Evolutionary conservation across 1,140 invertebrate species (phyloP), one percentile per base, ranked within the genome.

Genomic region (Drosophila bocqueti): DNA sequence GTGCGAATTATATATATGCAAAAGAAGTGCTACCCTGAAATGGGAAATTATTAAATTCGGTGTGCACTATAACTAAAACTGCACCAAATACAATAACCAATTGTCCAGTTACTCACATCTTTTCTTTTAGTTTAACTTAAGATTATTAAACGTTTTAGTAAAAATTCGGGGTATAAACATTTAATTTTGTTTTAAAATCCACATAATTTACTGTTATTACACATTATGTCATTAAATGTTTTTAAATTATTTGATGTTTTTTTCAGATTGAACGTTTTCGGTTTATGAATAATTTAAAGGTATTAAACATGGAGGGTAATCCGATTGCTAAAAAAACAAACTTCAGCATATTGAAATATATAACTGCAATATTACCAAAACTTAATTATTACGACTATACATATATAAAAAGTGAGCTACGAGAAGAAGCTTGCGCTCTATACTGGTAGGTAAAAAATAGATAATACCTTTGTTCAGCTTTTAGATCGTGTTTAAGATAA

Each of bases 371-470:
- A 54, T 36, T 54, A 36, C 50, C 50, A 36, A 54, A 54, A 9
- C 31, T 54, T 4, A 54, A 54, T 36, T 54, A 54, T 54, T 54
- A 54, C 21, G 50, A 54, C 50, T 54, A 54, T 54, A 54, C 50
- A 54, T 54, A 36, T 54, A 54, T 54, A 21, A 54, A 54, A 4
- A 54, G 50, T 34, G 50, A 54, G 36, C 9, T 36, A 15, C 50
- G 50, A 5, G 50, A 54, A 36, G 50, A 54, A 54, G 21, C 50
- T 21, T 36, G 18, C 31, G 4, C 31, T 7, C 18, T 36, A 9
- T 54, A 54, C 34, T 54, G 21, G 50, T 54, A 36, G 36, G 31
- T 36, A 38, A 2, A 2, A 34, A 54, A 24, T 1, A 21, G 4
- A 1, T 4, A 13, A 21, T 42, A 42, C 24, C 24, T 24, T 24